Evolutionary conservation across 2,888 invertebrate genomes (phyloP).

Genomic region (Orgyia antiqua): DNA sequence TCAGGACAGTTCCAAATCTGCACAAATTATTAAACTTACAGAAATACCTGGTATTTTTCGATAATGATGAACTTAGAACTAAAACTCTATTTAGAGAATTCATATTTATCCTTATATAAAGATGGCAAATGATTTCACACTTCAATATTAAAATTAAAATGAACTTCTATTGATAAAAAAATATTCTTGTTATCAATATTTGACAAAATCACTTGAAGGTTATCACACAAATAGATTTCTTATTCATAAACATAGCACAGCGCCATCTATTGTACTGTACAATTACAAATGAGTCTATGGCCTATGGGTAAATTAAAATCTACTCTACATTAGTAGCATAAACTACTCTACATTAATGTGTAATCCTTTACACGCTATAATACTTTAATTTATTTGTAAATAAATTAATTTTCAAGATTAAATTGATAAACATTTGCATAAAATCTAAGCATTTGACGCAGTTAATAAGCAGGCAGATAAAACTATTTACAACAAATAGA

Average conservation of each 20-base stretch:
- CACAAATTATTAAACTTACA: conserved; percentile 20
- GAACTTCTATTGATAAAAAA: conserved; percentile 29
- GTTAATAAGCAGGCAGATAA: no score
- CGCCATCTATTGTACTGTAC: conserved; percentile 53
- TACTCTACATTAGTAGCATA: no score
- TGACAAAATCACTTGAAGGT: conserved; percentile 76
- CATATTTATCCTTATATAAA: conserved; percentile 42
- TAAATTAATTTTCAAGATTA: no score
- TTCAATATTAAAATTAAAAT: conserved; percentile 24
- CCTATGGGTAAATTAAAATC: no score
- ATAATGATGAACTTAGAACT: conserved; percentile 45
- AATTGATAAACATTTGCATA: no score
- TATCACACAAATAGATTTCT: conserved; percentile 68
- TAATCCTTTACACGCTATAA: conserved; percentile 10
- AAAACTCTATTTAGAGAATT: conserved; percentile 60
- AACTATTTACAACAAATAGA: no score
- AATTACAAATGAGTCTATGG: no score
- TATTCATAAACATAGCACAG: conserved; percentile 30
- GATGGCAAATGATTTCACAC: conserved; percentile 25
- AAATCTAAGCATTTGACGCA: no score
- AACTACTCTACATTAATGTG: no score
- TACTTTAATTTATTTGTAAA: not conserved
- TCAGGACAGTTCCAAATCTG: conserved; percentile 37
- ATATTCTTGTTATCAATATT: conserved; percentile 68
- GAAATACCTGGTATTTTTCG: conserved; percentile 61